phyloP scores from a whole-genome alignment of 2,113 vertebrate species.

The Panthera tigris region DNA sequence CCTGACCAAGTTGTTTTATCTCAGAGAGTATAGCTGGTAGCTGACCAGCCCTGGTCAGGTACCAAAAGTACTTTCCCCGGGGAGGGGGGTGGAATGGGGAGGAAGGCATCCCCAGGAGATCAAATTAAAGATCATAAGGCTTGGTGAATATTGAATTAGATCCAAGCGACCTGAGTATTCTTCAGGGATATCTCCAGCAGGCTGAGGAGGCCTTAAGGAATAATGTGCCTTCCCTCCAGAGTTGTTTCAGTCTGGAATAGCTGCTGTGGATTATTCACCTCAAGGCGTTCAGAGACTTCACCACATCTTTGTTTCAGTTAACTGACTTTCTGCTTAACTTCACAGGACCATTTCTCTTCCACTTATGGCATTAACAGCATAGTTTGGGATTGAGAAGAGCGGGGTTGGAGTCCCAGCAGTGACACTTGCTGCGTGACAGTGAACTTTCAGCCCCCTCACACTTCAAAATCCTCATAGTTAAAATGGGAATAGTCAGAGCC shows the following conservation, averaged over 20 bases:
- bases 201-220: not conserved
- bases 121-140: slow-evolving; percentile 26
- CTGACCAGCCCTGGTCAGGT: not conserved
- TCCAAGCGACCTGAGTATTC: slow-evolving; percentile 40
- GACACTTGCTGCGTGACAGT: not conserved
- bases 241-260: not conserved
- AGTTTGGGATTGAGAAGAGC: not conserved
- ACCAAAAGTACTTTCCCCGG: not conserved
- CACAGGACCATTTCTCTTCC: not conserved
- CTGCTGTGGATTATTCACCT: not conserved
- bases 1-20: not conserved
- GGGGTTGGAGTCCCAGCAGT: not conserved
- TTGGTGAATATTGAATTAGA: slow-evolving; percentile 51
- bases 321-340: not conserved
- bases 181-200: slow-evolving; percentile 4
- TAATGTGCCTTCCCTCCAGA: not conserved
- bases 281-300: not conserved
- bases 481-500: not conserved
- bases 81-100: not conserved
- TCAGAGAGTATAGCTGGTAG: not conserved
- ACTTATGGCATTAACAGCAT: not conserved
- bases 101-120: slow-evolving; percentile 18
- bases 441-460: not conserved
- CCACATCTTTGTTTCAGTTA: not conserved
- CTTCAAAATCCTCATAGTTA: not conserved